phyloP scores from a whole-genome alignment of 1,140 invertebrate species.

The Diabrotica undecimpunctata region DNA sequence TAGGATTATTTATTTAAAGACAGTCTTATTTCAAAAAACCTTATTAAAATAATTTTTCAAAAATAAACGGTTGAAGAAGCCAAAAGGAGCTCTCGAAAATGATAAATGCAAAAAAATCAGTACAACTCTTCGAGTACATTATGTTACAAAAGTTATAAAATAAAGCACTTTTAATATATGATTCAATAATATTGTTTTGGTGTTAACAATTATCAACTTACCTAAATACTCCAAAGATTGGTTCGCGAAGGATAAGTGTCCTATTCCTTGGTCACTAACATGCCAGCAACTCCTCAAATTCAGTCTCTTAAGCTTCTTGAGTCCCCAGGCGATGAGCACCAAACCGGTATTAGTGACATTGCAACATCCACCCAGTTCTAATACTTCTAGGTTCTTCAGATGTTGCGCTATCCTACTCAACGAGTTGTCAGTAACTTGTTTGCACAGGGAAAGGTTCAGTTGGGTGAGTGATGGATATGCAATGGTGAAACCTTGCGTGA shows the following conservation, averaged over 20 bases:
- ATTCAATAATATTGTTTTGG: too few relatives aligned
- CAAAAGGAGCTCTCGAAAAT: too few relatives aligned
- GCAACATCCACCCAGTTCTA: constrained; percentile 87
- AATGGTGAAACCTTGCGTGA: constrained; percentile 74
- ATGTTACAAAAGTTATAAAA: too few relatives aligned
- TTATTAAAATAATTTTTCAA: too few relatives aligned
- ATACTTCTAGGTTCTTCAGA: constrained; percentile 80
- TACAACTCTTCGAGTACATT: too few relatives aligned
- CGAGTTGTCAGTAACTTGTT: constrained; percentile 87
- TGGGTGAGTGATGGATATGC: constrained; percentile 71
- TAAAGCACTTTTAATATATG: too few relatives aligned
- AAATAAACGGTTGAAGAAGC: too few relatives aligned
- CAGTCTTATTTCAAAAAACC: too few relatives aligned
- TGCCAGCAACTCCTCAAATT: constrained; percentile 90
- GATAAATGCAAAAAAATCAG: too few relatives aligned
- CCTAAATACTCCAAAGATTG: constrained; percentile 76
- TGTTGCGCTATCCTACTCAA: constrained; percentile 78
- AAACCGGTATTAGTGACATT: constrained; percentile 86
- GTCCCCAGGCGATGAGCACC: constrained; percentile 78
- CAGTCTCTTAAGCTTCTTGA: constrained; percentile 76
- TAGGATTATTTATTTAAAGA: too few relatives aligned
- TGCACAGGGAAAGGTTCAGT: constrained; percentile 88
- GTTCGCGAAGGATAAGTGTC: constrained; percentile 75
- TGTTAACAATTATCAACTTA: not conserved
- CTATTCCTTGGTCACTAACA: constrained; percentile 85